Base-by-base conservation (phyloP, 2,113 vertebrate species). In the Prionailurus bengalensis region DNA sequence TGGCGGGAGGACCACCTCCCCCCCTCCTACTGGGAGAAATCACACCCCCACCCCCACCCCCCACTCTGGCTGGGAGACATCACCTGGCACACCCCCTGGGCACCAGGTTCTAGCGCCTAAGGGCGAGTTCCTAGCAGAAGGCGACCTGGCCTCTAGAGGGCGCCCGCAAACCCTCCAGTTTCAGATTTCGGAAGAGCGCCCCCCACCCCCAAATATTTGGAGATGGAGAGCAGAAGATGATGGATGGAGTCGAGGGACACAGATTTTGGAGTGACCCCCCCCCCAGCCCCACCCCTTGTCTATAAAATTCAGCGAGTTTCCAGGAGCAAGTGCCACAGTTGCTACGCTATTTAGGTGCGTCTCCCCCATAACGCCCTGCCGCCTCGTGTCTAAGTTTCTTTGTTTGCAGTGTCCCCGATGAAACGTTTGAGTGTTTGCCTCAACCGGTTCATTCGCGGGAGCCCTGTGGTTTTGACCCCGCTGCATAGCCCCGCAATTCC, bases 401-500 rank as follows among this genome's bases (percentile, higher is more conserved):
- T 65, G 36, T 15, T 53, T 73, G 39, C 68, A 61, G 5, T 82
- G 31, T 63, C 11, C 3, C n/a, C 29, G 36, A 42, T 42, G 39
- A 23, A 42, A 39, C 63, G 10, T 25, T 17, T 15, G 6, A 4
- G 17, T 33, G 14, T 53, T 53, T 7, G 5, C 15, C 14, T 25
- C 42, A 9, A 9, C 3, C 13, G 27, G 17, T 15, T 39, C 21
- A 12, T 10, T 5, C 25, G 7, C 5, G 5, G 1, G 39, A 29
- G 6, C 14, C 23, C 63, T 63, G 55, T 13, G 19, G 2, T 58
- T 53, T 13, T 17, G 45, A 63, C 21, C 11, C n/a, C 29, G 11
- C 19, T 1, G 5, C 55, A n/a, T 1, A 2, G 39, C 12, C 33
- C 4, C 2, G 39, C 0, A 3, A 48, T 65, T 65, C 88, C 53